Evolutionary conservation across 2,888 invertebrate genomes (phyloP).

Genomic region (Hemaris fuciformis): DNA sequence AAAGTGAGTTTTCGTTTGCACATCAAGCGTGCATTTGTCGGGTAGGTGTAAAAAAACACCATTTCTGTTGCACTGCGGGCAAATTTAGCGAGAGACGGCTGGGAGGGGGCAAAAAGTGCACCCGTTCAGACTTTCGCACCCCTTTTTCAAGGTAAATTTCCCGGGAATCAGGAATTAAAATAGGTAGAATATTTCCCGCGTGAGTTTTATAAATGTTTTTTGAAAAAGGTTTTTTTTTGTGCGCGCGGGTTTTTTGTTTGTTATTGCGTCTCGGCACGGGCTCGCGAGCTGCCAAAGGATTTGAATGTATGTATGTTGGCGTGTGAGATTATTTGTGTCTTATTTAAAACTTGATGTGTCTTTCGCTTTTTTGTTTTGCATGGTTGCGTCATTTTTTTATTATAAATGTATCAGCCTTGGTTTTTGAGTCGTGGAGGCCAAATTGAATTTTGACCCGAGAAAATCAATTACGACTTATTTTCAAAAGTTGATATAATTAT

Average conservation of each 20-base stretch:
- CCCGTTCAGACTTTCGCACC: slow-evolving; percentile 47
- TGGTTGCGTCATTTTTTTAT: not conserved
- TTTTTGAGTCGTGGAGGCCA: too few species aligned
- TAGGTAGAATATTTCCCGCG: slow-evolving; percentile 28
- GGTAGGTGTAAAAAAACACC: slow-evolving; percentile 33
- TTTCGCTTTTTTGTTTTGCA: not conserved
- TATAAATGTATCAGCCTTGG: too few species aligned
- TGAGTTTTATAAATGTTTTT: slow-evolving; percentile 23
- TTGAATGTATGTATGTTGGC: not conserved
- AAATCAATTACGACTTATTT: too few species aligned
- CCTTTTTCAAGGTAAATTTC: slow-evolving; percentile 52
- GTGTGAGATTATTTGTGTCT: not conserved
- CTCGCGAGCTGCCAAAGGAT: not conserved
- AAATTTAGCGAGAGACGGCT: slow-evolving; percentile 64
- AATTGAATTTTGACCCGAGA: too few species aligned
- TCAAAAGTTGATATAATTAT: too few species aligned
- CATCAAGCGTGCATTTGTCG: slow-evolving; percentile 40
- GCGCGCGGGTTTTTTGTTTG: not conserved
- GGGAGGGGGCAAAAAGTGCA: slow-evolving; percentile 46
- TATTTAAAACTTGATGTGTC: not conserved
- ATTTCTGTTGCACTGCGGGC: slow-evolving; percentile 47
- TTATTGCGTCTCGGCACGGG: not conserved
- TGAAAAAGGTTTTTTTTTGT: not conserved
- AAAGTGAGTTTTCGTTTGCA: slow-evolving; percentile 46
- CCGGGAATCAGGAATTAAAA: slow-evolving; percentile 43